These are phyloP conservation scores for Anoplolepis gracilipes DNA, from an alignment of 1,140 invertebrate genomes.

Conservation along the genomic window DNA sequence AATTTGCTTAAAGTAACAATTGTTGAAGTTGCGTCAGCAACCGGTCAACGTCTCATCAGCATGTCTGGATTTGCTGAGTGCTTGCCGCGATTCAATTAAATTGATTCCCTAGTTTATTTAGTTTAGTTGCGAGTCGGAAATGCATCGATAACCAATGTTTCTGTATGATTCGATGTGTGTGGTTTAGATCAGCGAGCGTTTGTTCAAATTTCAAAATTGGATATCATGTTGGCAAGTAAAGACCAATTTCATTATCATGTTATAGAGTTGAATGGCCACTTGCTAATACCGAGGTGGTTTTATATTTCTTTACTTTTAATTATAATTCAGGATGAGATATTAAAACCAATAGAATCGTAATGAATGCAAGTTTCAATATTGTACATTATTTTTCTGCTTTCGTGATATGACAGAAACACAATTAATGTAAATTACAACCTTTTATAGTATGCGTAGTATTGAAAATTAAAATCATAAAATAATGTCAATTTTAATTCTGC, in stretches of 20 bases:
- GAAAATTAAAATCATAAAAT: slow-evolving; percentile 12
- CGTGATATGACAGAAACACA: background rate
- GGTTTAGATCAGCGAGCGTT: slow-evolving; percentile 3
- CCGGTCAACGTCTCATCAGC: slow-evolving; percentile 61
- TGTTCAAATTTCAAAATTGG: background rate
- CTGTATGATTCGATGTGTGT: background rate
- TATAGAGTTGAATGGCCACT: background rate
- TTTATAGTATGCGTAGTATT: background rate
- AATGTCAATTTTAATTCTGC: background rate
- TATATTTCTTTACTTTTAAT: background rate
- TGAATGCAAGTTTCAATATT: background rate
- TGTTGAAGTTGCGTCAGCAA: slow-evolving; percentile 74
- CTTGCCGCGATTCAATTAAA: slow-evolving; percentile 24
- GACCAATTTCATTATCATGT: slow-evolving; percentile 8
- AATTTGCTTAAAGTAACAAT: slow-evolving; percentile 9
- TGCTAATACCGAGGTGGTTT: background rate
- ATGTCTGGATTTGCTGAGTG: slow-evolving; percentile 51
- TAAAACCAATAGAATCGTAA: background rate
- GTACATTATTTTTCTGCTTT: background rate
- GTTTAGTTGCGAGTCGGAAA: slow-evolving; percentile 17
- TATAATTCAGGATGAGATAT: background rate
- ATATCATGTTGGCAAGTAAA: slow-evolving; percentile 7
- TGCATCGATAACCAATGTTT: slow-evolving; percentile 35
- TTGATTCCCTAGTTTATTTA: slow-evolving; percentile 60
- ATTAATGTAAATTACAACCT: background rate